Base-by-base conservation (phyloP, 2,113 vertebrate genomes). In the Nansenia antarctica region DNA sequence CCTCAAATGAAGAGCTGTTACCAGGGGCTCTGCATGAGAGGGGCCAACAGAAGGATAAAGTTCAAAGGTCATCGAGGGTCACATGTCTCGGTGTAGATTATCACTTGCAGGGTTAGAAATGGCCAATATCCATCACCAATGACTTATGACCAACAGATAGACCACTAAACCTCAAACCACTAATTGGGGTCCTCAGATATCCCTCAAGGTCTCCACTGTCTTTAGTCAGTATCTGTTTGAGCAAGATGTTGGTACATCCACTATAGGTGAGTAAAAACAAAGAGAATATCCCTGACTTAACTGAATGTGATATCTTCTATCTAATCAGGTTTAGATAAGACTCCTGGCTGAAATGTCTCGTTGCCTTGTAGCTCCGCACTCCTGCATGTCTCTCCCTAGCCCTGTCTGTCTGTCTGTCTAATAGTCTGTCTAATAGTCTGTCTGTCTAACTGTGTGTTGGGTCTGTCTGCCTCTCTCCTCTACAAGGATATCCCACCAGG, bases 251-350 rank as follows among this genome's bases (percentile, higher is more conserved):
- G 15, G 26, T 26, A 24, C 53, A 14, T 57, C 26, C 26, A 5
- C 22, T 15, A 14, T 15, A 27, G 26, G 27, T 45, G 8, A 18
- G 24, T 2, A 30, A 45, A 63, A 63, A 45, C 37, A 45, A 57
- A 8, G 0, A 1, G 2, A 6, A 57, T 18, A 58, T 31, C 2
- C 7, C 37, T 63, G 62, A 63, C 39, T 63, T 15, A 2, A 24
- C 37, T 29, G 24, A 63, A 63, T 20, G 14, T 5, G 4, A 9
- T 63, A 4, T 58, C 29, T 9, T 22, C 24, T 32, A 53, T 55
- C 64, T 66, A 66, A 66, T 54, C 64, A 66, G 14, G 15, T 39
- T 11, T 22, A 67, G 55, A 32, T 61, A 37, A 49, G 30, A 11
- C 11, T 29, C 26, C 15, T 34, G 26, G 7, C 15, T 27, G 18